Percentiles rank a stretch among this genome's conserved stretches.
Conservation (phyloP, 2,888 invertebrate species). For the Noctuana brunneofusca region DNA sequence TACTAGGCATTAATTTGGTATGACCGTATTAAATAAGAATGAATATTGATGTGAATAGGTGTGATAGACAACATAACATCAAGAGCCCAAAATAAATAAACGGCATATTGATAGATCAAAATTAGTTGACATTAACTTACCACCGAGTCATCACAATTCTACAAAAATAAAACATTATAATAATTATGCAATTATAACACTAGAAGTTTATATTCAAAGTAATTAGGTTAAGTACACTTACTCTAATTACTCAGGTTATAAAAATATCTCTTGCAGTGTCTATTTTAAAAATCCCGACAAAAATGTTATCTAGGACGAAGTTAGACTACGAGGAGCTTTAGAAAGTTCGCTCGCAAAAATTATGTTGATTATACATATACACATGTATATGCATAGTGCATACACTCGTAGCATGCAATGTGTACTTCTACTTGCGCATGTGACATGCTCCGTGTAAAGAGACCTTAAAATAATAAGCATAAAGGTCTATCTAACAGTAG, state of each 20-base stretch:
- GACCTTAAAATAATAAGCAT: too few species aligned
- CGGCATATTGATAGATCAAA: too few species aligned
- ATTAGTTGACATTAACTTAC: too few species aligned
- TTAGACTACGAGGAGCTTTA: neutral
- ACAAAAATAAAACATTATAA: constrained; percentile 2
- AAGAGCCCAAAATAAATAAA: too few species aligned
- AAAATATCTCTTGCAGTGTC: constrained; percentile 1
- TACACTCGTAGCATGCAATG: neutral
- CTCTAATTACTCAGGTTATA: constrained; percentile 1
- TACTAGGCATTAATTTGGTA: too few species aligned
- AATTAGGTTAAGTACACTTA: constrained; percentile 12
- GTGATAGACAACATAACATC: too few species aligned
- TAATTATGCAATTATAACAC: constrained; percentile 14
- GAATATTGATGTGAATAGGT: too few species aligned
- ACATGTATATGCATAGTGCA: neutral
- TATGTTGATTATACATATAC: neutral
- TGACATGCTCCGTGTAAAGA: neutral
- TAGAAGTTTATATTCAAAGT: constrained; percentile 1
- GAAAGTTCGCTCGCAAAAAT: neutral
- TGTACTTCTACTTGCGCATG: neutral
- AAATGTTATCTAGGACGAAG: constrained; percentile 4
- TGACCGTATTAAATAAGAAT: too few species aligned
- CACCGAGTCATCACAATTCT: too few species aligned
- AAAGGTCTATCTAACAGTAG: too few species aligned
- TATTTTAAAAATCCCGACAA: constrained; percentile 12